Conservation (phyloP, 2,113 vertebrate species). For the Dryoscopus gambensis region DNA sequence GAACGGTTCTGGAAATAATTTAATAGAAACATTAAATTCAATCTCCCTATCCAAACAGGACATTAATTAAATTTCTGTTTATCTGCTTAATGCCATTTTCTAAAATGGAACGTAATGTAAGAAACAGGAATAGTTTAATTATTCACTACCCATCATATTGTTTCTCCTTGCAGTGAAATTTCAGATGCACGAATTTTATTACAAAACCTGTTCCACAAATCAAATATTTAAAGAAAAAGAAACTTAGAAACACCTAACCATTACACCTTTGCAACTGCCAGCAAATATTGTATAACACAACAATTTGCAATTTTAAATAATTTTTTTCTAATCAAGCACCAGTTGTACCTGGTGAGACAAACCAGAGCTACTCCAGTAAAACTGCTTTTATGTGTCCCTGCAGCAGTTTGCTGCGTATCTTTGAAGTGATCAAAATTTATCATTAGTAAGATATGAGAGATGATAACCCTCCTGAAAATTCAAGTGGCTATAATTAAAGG, state of each 20-base stretch:
- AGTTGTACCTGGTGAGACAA: background rate
- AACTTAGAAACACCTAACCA: background rate
- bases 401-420: background rate
- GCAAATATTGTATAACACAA: background rate
- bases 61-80: background rate
- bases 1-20: constrained; percentile 84
- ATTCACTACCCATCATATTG: background rate
- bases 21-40: background rate
- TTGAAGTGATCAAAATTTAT: background rate
- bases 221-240: background rate
- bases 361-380: background rate
- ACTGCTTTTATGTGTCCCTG: background rate
- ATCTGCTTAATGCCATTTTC: background rate
- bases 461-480: background rate
- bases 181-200: background rate
- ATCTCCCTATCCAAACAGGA: background rate
- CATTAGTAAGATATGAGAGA: background rate
- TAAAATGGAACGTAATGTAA: background rate
- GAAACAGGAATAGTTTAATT: background rate
- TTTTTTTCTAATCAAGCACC: background rate
- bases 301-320: background rate
- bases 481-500: background rate
- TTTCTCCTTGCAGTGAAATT: background rate
- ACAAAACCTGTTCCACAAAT: background rate
- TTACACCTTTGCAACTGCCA: background rate